Evolutionary conservation across 2,113 vertebrate species (phyloP).

Genomic region (Hirundichthys speculiger): DNA sequence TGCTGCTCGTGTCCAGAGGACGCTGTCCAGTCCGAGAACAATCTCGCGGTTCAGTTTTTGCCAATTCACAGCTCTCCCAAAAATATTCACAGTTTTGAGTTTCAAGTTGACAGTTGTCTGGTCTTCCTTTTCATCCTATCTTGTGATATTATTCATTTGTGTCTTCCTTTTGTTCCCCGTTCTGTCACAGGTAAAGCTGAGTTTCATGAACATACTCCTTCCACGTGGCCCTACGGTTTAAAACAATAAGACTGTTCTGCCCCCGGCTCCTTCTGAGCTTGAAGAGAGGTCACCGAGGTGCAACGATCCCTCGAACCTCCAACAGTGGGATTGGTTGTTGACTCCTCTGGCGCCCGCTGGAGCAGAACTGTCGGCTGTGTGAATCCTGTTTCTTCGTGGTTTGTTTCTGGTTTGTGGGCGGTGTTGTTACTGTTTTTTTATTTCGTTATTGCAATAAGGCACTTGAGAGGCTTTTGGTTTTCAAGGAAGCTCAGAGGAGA

Average conservation of each 20-base stretch:
- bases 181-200: conserved; percentile 18
- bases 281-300: conserved; percentile 5
- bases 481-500: conserved; percentile 98
- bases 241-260: conserved; percentile 33
- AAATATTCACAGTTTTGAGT: conserved; percentile 50
- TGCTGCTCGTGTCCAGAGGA: conserved; percentile 77
- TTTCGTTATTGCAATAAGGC: conserved; percentile 88
- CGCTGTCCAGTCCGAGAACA: conserved; percentile 80
- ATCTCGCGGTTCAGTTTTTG: conserved; percentile 68
- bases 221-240: conserved; percentile 2
- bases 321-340: conserved; percentile 5
- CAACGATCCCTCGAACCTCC: conserved; percentile 5
- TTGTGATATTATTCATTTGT: conserved; percentile 59
- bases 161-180: not conserved
- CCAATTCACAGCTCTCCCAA: conserved; percentile 72
- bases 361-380: conserved; percentile 39
- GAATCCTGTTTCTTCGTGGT: conserved; percentile 32
- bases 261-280: conserved; percentile 42
- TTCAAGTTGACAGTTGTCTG: conserved; percentile 79
- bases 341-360: conserved; percentile 25
- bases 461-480: conserved; percentile 97
- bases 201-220: conserved; percentile 6
- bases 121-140: conserved; percentile 63
- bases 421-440: conserved; percentile 19
- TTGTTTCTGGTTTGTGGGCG: conserved; percentile 23